phyloP scores from a whole-genome alignment of 2,888 invertebrate species.

The Ametastegia equiseti region DNA sequence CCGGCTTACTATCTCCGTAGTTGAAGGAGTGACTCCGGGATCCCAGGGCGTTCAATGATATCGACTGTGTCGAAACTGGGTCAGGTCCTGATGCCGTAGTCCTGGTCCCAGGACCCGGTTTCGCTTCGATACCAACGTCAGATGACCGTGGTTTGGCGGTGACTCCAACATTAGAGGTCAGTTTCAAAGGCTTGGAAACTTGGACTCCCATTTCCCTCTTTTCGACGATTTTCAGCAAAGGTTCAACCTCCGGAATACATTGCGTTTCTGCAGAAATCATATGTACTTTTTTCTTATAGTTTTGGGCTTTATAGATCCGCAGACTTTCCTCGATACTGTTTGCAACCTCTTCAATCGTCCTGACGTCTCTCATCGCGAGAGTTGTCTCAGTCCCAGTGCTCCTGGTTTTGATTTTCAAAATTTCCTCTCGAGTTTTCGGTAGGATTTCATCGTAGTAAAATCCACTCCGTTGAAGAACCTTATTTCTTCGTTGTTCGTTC shows the following conservation, averaged over 20 bases:
- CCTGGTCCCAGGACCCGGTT: slow-evolving; percentile 75
- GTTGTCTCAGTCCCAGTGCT: slow-evolving; percentile 64
- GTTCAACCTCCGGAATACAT: slow-evolving; percentile 55
- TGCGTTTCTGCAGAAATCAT: slow-evolving; percentile 61
- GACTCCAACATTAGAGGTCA: slow-evolving; percentile 70
- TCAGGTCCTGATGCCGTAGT: slow-evolving; percentile 81
- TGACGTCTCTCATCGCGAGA: slow-evolving; percentile 71
- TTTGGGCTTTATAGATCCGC: slow-evolving; percentile 59
- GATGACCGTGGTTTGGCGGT: slow-evolving; percentile 70
- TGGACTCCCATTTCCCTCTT: slow-evolving; percentile 64
- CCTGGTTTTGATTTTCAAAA: slow-evolving; percentile 50
- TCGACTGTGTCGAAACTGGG: slow-evolving; percentile 72
- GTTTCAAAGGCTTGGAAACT: slow-evolving; percentile 64
- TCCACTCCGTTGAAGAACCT: slow-evolving; percentile 14
- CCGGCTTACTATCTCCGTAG: slow-evolving; percentile 78
- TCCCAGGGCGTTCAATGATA: slow-evolving; percentile 74
- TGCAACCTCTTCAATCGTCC: slow-evolving; percentile 63
- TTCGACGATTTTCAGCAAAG: slow-evolving; percentile 49
- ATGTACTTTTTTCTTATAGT: slow-evolving; percentile 54
- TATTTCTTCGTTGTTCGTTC: neutral
- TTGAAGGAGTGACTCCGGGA: slow-evolving; percentile 81
- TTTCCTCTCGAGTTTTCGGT: slow-evolving; percentile 38
- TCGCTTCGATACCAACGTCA: slow-evolving; percentile 73
- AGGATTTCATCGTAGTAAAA: slow-evolving; percentile 38
- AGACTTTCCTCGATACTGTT: slow-evolving; percentile 66